Evolutionary conservation across 2,888 invertebrate species (phyloP), one percentile per base, ranked within the genome.

Genomic region (Noctua janthina): DNA sequence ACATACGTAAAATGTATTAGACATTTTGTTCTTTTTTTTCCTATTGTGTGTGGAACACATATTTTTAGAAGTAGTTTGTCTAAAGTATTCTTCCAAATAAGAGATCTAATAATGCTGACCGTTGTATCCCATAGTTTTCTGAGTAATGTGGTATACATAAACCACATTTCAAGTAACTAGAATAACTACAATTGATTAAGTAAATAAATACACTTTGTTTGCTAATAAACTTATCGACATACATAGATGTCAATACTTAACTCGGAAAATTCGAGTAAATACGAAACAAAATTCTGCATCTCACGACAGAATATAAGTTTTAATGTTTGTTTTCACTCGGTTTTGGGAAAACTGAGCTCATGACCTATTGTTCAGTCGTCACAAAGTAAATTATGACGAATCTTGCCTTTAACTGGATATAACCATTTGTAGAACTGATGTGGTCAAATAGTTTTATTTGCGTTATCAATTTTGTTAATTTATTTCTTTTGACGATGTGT

Each of bases 321-420:
- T 51, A 5, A n/a, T 83, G 13, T 76, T 67, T 46, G 23, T 59
- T 71, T 71, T 76, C 43, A 11, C 23, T 51, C 39, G 29, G 8
- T 66, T 82, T 75, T 69, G 72, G 84, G 64, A 78, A 84, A 75
- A 76, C 46, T 76, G 35, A n/a, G 17, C 43, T 35, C 64, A 51
- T 68, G 46, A 49, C 20, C 39, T 71, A 23, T 59, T 43, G 35
- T 62, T 35, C 23, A n/a, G 17, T 35, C 69, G 70, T 78, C 56
- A 71, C 46, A 35, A 23, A 68, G 62, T 56, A 66, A 64, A 76
- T 56, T 39, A 39, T 79, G 62, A 71, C 29, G 23, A 23, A 35
- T 74, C 7, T 64, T 51, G 35, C n/a, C 39, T 56, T 49, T 35
- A 59, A 73, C 51, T 74, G 29, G 69, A 68, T 66, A 8, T 49